Base-by-base conservation (phyloP, 2,888 invertebrate species). In the Drosophila silvestris region DNA sequence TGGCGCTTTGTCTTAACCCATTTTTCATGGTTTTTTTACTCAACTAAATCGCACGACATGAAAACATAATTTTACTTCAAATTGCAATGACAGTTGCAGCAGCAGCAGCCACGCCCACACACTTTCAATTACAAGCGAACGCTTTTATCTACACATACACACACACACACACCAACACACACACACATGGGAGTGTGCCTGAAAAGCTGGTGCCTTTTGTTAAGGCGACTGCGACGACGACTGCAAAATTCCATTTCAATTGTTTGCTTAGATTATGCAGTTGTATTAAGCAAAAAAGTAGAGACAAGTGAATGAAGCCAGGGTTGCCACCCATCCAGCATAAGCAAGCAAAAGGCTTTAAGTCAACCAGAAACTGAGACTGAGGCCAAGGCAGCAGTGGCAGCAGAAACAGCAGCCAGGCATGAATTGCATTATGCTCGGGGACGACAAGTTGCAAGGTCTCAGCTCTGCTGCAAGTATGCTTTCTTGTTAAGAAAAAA, bases 251-350 rank as follows among this genome's bases (percentile, higher is more conserved):
- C 89, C 81, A 82, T 91, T 90, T 90, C 90, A 91, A 91, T 91
- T 91, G 91, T 91, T 91, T 90, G 86, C 91, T 83, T 83, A 91
- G 90, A 87, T 91, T 91, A 91, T 91, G 91, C 91, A 91, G 91
- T 79, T 85, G 87, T 83, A 88, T 87, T 89, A 90, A 81, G 77
- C 83, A 79, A 67, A 63, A 72, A 74, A 77, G 63, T 58, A 66
- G 70, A 61, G 61, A 28, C 54, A 22, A 52, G 32, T 56, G 62
- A 67, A 53, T 35, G 61, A 35, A 65, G 51, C 30, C 33, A 56
- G 66, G 47, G 32, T 32, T 67, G 56, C 30, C 52, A 51, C 10
- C 67, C 41, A 51, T 6, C 63, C 47, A 44, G n/a, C 47, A 52
- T 32, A 26, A 52, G 53, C 52, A 54, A 63, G 54, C 58, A 22